These are phyloP conservation scores for Cheilosia pagana DNA, from an alignment of 2,888 invertebrate genomes.

Conservation along the genomic window DNA sequence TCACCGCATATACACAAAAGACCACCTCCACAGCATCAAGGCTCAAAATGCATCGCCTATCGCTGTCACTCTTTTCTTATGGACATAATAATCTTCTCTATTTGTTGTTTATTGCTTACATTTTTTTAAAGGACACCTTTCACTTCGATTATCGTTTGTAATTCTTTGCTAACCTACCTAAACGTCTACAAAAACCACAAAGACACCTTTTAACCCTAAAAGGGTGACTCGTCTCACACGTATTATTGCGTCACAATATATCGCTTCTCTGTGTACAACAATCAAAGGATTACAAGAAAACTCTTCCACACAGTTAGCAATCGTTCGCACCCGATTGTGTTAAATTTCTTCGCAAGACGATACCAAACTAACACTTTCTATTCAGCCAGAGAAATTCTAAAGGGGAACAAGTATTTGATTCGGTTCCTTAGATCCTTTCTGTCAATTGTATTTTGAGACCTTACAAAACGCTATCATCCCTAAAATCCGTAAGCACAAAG, in stretches of 20 bases:
- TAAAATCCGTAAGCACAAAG: conserved; percentile 27
- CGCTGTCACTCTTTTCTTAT: no score
- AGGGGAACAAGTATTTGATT: conserved; percentile 14
- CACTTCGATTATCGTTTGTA: not conserved
- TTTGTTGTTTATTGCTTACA: conserved; percentile 32
- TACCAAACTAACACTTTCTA: conserved; percentile 22
- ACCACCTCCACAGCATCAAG: no score
- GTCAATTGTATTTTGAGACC: not conserved
- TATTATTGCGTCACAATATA: conserved; percentile 23
- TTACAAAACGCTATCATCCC: conserved; percentile 27
- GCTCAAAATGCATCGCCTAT: no score
- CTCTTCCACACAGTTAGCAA: conserved; percentile 43
- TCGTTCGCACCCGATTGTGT: conserved; percentile 44
- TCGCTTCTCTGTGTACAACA: conserved; percentile 12
- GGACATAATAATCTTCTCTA: not conserved
- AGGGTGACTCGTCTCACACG: conserved; percentile 36
- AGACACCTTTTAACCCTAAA: conserved; percentile 66
- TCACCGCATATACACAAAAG: no score
- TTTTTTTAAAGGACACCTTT: conserved; percentile 23
- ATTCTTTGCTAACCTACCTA: conserved; percentile 1
- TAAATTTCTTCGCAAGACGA: conserved; percentile 13
- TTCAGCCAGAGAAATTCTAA: not conserved
- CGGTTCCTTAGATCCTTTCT: conserved; percentile 60
- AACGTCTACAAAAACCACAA: conserved; percentile 40
- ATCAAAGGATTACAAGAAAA: conserved; percentile 65